These are phyloP conservation scores for Selene dorsalis DNA, from an alignment of 2,797 vertebrate species.

Conservation along the genomic window DNA sequence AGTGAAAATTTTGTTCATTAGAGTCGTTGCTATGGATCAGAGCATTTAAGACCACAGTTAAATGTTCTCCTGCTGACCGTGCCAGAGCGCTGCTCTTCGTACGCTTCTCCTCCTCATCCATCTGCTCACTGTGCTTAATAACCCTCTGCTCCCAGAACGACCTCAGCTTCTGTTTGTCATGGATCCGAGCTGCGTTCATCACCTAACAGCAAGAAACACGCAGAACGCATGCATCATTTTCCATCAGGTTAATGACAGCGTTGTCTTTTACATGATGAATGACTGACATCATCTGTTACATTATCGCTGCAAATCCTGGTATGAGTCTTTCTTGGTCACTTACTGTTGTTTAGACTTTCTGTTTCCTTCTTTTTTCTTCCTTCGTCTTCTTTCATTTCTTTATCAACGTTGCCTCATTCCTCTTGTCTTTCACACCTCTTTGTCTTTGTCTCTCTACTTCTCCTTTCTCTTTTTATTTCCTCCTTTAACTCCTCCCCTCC, in stretches of 20 bases:
- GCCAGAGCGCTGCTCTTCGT: conserved; percentile 76
- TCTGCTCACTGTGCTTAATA: conserved; percentile 66
- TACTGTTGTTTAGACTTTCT: conserved; percentile 6
- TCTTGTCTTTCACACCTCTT: conserved; percentile 11
- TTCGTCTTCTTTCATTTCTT: not conserved
- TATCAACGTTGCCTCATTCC: not conserved
- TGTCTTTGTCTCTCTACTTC: not conserved
- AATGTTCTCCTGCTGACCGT: conserved; percentile 61
- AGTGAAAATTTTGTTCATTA: too few relatives aligned
- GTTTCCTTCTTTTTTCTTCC: not conserved
- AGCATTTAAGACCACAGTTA: not conserved
- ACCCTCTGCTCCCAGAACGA: conserved; percentile 83
- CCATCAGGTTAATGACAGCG: not conserved
- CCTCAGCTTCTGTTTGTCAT: conserved; percentile 79
- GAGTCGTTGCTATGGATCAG: too few relatives aligned
- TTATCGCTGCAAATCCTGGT: not conserved
- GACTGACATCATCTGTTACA: not conserved
- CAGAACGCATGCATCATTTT: too few relatives aligned
- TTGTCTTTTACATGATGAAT: not conserved
- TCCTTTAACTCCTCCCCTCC: conserved; percentile 38
- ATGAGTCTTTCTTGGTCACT: conserved; percentile 4
- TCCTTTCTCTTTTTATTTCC: conserved; percentile 27
- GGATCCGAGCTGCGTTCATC: conserved; percentile 78
- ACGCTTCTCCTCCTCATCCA: conserved; percentile 70
- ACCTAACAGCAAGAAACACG: conserved; percentile 45